Evolutionary conservation across 2,888 invertebrate genomes (phyloP).

Genomic region (Limenitis arthemis): DNA sequence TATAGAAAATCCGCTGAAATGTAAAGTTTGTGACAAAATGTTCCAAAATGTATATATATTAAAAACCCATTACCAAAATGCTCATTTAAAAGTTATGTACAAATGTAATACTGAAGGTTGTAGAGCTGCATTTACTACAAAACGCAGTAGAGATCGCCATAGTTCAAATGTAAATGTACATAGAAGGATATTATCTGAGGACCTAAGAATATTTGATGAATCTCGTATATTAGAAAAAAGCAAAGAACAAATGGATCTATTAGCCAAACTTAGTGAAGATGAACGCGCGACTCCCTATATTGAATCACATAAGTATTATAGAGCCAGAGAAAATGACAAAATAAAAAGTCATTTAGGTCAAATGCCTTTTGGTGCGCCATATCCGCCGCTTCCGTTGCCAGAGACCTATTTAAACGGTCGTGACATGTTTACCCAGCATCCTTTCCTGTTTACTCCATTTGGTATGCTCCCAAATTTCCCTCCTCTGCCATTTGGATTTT

Average conservation of each 20-base stretch:
- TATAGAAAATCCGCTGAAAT: slow-evolving; percentile 91
- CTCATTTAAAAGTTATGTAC: slow-evolving; percentile 95
- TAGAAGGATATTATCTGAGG: slow-evolving; percentile 85
- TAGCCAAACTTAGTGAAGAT: slow-evolving; percentile 84
- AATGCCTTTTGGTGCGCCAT: slow-evolving; percentile 46
- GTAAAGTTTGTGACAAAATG: slow-evolving; percentile 92
- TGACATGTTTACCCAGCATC: slow-evolving; percentile 59
- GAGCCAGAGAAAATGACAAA: slow-evolving; percentile 53
- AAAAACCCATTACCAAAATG: slow-evolving; percentile 96
- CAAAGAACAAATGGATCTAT: slow-evolving; percentile 83
- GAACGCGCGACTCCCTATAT: slow-evolving; percentile 73
- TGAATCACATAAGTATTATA: slow-evolving; percentile 63
- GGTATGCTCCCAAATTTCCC: slow-evolving; percentile 65
- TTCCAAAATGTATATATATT: slow-evolving; percentile 95
- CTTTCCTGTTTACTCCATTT: slow-evolving; percentile 63
- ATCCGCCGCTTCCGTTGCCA: slow-evolving; percentile 51
- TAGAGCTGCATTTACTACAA: slow-evolving; percentile 94
- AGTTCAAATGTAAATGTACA: slow-evolving; percentile 93
- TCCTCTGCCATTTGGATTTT: slow-evolving; percentile 56
- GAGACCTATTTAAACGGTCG: slow-evolving; percentile 55
- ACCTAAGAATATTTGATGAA: slow-evolving; percentile 53
- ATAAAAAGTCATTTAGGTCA: slow-evolving; percentile 42
- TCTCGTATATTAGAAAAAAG: slow-evolving; percentile 69
- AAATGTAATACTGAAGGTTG: slow-evolving; percentile 96
- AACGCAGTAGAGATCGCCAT: slow-evolving; percentile 92